phyloP scores from a whole-genome alignment of 2,888 invertebrate genomes.

The Nephrocerus scutellatus region DNA sequence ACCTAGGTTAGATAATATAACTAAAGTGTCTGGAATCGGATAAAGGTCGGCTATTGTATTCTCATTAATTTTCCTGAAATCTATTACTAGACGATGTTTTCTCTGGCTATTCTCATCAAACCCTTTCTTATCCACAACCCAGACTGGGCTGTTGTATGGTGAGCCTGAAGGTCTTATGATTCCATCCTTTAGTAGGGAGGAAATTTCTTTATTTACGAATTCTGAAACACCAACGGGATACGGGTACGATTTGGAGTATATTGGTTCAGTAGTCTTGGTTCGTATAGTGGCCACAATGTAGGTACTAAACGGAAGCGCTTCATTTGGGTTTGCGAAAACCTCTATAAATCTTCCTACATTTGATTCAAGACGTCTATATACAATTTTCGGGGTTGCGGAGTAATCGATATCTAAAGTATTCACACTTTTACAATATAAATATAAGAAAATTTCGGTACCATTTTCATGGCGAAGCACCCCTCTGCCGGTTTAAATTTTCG shows the following conservation, averaged over 20 bases:
- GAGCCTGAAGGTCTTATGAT: slow-evolving; percentile 16
- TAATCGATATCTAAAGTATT: too few relatives aligned
- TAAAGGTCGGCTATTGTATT: slow-evolving; percentile 17
- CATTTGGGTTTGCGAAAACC: slow-evolving; percentile 12
- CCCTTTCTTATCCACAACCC: slow-evolving; percentile 18
- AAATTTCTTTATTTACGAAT: slow-evolving; percentile 16
- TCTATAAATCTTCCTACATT: not conserved
- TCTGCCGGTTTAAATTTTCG: too few relatives aligned
- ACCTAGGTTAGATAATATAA: slow-evolving; percentile 15
- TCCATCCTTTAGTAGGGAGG: slow-evolving; percentile 5
- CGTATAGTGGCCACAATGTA: slow-evolving; percentile 13
- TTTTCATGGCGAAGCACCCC: too few relatives aligned
- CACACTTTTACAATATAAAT: too few relatives aligned
- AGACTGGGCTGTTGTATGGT: slow-evolving; percentile 16
- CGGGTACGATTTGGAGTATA: slow-evolving; percentile 17
- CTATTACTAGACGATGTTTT: slow-evolving; percentile 19
- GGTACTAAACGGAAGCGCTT: slow-evolving; percentile 12
- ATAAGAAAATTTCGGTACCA: too few relatives aligned
- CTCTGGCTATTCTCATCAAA: slow-evolving; percentile 10
- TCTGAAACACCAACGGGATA: slow-evolving; percentile 17
- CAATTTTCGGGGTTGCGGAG: slow-evolving; percentile 1
- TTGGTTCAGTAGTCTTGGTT: slow-evolving; percentile 14
- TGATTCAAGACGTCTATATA: slow-evolving; percentile 2
- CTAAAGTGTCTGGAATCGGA: slow-evolving; percentile 13
- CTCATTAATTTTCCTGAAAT: slow-evolving; percentile 19